These are phyloP conservation scores for Bujurquina vittata DNA, from an alignment of 2,113 vertebrate species.

Conservation along the genomic window DNA sequence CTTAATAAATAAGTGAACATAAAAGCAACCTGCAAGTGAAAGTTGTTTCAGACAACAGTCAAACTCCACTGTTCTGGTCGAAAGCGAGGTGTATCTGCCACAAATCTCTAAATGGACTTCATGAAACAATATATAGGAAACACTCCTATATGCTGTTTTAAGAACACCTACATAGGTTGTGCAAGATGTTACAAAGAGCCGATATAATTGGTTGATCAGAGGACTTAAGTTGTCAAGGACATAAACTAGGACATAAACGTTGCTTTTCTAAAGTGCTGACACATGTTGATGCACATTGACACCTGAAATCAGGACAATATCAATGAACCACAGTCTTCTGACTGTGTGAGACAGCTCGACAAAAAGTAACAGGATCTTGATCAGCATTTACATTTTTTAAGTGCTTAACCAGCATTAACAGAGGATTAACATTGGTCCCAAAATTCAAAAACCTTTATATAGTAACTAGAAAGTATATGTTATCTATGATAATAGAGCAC, in stretches of 20 bases:
- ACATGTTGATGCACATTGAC: constrained; percentile 3
- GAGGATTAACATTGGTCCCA: background rate
- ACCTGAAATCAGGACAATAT: background rate
- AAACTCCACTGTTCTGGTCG: background rate
- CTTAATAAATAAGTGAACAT: background rate
- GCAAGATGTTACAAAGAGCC: background rate
- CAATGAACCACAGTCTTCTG: background rate
- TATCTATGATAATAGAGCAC: background rate
- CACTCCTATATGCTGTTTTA: background rate
- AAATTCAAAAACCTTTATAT: background rate
- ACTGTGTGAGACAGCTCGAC: background rate
- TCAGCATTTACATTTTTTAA: background rate
- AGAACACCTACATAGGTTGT: background rate
- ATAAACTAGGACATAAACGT: background rate
- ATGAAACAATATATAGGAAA: too few relatives aligned
- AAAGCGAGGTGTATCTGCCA: background rate
- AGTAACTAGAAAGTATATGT: background rate
- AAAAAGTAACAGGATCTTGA: background rate
- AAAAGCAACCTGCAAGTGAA: background rate
- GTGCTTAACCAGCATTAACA: background rate
- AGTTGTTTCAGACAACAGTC: background rate
- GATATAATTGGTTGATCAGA: background rate
- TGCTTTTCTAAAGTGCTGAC: background rate
- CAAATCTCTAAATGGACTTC: background rate
- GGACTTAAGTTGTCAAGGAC: background rate